Conservation (phyloP, 2,113 vertebrate genomes). For the Ophthalmotilapia sp. region DNA sequence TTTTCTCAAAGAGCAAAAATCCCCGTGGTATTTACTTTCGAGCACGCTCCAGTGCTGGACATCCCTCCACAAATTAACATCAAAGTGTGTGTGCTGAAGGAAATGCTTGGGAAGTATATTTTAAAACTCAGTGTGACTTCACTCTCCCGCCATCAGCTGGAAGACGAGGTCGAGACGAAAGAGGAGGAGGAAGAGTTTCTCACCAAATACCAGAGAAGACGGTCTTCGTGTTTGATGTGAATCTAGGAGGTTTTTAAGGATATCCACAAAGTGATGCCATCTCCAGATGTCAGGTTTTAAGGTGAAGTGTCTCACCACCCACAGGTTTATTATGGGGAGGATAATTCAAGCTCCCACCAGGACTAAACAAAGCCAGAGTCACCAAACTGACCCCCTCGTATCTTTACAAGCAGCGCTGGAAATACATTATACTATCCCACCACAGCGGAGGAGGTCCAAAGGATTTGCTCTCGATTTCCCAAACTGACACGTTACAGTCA, state of each 20-base stretch:
- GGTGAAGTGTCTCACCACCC: not conserved
- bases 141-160: constrained; percentile 52
- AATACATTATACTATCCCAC: constrained; percentile 2
- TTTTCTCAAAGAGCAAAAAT: constrained; percentile 68
- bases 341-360: not conserved
- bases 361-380: not conserved
- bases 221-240: not conserved
- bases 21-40: constrained; percentile 77
- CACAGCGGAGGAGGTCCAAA: not conserved
- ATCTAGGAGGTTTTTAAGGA: not conserved
- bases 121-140: constrained; percentile 80
- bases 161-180: constrained; percentile 10
- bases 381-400: not conserved
- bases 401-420: not conserved
- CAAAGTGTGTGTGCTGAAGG: constrained; percentile 73
- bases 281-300: not conserved
- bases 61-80: constrained; percentile 77
- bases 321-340: not conserved
- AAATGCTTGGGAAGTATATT: constrained; percentile 75
- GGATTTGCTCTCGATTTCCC: not conserved
- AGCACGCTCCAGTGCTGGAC: constrained; percentile 67
- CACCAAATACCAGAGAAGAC: constrained; percentile 22
- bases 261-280: not conserved
- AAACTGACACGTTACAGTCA: not conserved
- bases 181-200: constrained; percentile 27